Evolutionary conservation across 37 sponge, comb jelly and placozoan genomes (phyloP), one percentile per base, ranked within the genome.

Genomic region (Diacarnus erythraeanus): DNA sequence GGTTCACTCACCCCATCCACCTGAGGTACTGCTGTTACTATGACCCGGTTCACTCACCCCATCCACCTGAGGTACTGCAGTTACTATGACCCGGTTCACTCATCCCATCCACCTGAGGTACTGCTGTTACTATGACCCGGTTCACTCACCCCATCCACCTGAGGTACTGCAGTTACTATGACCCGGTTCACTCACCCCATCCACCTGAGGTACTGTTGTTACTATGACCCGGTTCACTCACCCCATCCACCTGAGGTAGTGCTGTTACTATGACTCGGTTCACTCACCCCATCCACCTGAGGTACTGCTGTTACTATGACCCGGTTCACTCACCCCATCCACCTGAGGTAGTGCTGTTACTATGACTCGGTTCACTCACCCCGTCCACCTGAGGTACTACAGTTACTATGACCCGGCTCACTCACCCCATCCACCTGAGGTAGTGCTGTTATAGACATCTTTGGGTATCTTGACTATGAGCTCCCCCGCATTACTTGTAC

Each of bases 381-480:
- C 6, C 12, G 51, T 12, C 6, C 10, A 47, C 51, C 12, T 15
- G 51, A 47, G 51, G 10, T 47, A 47, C 51, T 47, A 12, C 12
- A n/a, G n/a, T 47, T 47, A 12, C 51, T 12, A 47, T 15, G 51
- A 15, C 12, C 12, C 12, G 12, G 12, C 9, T 30, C 66, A 31
- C 66, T 30, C 2, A 30, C 66, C 31, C 34, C 35, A 31, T 30
- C 31, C 66, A 59, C 60, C 60, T 3, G 17, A 59, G 38, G 3
- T 38, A 71, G 22, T 21, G 42, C 42, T 71, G 61, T 57, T 76
- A 42, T 76, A 76, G 31, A 47, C 37, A 10, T 82, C 87, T 35
- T 83, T 69, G 66, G 94, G 94, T 31, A 93, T 78, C 37, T 86
- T 81, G 42, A 93, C 60, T 61, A 83, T 76, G 23, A 93, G 77